Evolutionary conservation across 37 sponge, comb jelly and placozoan genomes (phyloP), one percentile per base, ranked within the genome.

Genomic region (Dysidea cf. avara): DNA sequence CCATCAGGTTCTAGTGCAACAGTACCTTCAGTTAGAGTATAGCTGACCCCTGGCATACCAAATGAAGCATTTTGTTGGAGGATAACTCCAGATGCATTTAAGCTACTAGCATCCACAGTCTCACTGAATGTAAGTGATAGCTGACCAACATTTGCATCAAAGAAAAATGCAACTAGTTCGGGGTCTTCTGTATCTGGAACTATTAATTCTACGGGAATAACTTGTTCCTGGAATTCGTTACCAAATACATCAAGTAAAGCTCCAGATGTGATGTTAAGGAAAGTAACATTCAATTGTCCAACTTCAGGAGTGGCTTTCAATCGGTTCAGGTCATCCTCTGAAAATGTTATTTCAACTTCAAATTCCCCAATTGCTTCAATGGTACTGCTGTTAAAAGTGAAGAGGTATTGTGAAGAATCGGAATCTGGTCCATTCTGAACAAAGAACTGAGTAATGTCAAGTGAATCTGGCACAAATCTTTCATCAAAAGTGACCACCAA

Each of bases 401-500:
- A 29, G 14, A 24, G n/a, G n/a, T 37, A 35, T 7, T 51, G 57
- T 16, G 64, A 47, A 38, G 63, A 67, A 22, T 40, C 24, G 2
- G 43, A 16, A 31, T 35, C 33, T 0, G 47, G 20, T 53, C 60
- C 39, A 49, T 90, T 76, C 58, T 77, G 81, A 61, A 92, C 18
- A 9, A 60, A 39, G 6, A 92, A 40, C 29, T 48, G 40, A 2
- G 63, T 62, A 51, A 85, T 67, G 58, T 78, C 74, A 30, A 75
- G 31, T 53, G 88, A 60, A 5, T 60, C 31, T 25, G 61, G 69
- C 59, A 83, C 69, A 33, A 92, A 81, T 1, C 39, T 46, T 38
- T 92, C 93, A 80, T 92, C 93, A 80, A 92, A 87, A 38, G 48
- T 56, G 7, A 92, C 25, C 3, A 60, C 73, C 26, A 87, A 14